Base-by-base conservation (phyloP, 2,797 vertebrate species). In the Ptychobarbus kaznakovi region DNA sequence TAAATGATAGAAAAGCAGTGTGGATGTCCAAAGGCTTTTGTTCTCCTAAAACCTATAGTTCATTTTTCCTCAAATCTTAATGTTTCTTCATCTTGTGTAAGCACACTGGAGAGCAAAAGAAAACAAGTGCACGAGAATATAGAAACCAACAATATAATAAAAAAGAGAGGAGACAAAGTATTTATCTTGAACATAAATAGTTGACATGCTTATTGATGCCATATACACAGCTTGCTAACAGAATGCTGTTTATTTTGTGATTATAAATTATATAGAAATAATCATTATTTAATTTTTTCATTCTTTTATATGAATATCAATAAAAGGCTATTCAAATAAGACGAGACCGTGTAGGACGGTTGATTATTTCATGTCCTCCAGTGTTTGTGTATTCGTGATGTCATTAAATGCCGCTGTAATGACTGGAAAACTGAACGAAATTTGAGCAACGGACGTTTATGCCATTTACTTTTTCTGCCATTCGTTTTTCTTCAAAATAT, bases 1-100 rank as follows among this genome's bases (percentile, higher is more conserved):
- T 66, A 51, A 83, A 83, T 66, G 12, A 51, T 51, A 25, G 32
- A 83, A 35, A 63, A 1, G 65, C 22, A 53, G 20, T 70, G 46
- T 25, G 72, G 7, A 73, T 65, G 70, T n/a, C 81, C 44, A 38
- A 28, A 38, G 32, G 13, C 10, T 51, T 63, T 63, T 75, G 81
- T 83, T 75, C 32, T 76, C 72, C 20, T 51, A 25, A 65, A 75
- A 65, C n/a, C n/a, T n/a, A 44, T 20, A 42, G 38, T 1, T 4
- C 9, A 8, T 51, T 18, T 83, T 5, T 16, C 49, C 20, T 35
- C 9, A 51, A 63, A 74, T 16, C 28, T 61, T n/a, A 32, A 35
- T 6, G 35, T 49, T 72, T 44, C 40, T 35, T 66, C 32, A 9
- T 66, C 32, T 40, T 53, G 56, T 75, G 20, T n/a, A 25, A 66